These are phyloP conservation scores for Aleadryas rufinucha DNA, from an alignment of 2,113 vertebrate genomes.

Conservation along the genomic window DNA sequence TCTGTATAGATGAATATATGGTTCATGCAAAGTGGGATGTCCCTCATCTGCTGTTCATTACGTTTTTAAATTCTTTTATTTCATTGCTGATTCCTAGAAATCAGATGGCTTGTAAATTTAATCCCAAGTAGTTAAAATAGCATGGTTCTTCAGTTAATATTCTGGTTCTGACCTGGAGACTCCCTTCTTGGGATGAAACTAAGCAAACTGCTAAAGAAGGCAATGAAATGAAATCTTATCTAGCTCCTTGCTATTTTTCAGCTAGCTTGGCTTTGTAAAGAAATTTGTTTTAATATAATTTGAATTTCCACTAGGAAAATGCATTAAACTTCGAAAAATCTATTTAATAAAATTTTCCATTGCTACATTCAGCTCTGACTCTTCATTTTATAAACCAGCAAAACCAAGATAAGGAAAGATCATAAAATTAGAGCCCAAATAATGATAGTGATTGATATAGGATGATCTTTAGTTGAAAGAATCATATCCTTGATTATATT, in stretches of 20 bases:
- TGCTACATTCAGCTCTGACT: not conserved
- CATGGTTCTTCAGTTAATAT: not conserved
- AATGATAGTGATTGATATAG: not conserved
- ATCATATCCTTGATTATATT: not conserved
- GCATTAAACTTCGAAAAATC: not conserved
- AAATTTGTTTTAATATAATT: not conserved
- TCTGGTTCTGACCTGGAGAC: not conserved
- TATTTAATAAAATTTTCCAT: conserved; percentile 27
- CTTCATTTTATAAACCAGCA: not conserved
- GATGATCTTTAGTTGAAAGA: not conserved
- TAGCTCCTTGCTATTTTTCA: not conserved
- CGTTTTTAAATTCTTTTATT: not conserved
- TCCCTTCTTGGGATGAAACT: not conserved
- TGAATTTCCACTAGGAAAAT: not conserved
- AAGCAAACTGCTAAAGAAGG: not conserved
- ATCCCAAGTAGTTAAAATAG: not conserved
- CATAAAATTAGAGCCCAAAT: not conserved
- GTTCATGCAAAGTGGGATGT: not conserved
- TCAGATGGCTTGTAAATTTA: not conserved
- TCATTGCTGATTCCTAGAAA: not conserved
- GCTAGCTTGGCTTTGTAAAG: not conserved
- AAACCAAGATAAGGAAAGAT: not conserved
- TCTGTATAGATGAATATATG: not conserved
- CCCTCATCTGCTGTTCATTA: not conserved
- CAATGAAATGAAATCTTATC: not conserved